phyloP scores from a whole-genome alignment of 2,797 vertebrate species.

The Pteropus rufus region DNA sequence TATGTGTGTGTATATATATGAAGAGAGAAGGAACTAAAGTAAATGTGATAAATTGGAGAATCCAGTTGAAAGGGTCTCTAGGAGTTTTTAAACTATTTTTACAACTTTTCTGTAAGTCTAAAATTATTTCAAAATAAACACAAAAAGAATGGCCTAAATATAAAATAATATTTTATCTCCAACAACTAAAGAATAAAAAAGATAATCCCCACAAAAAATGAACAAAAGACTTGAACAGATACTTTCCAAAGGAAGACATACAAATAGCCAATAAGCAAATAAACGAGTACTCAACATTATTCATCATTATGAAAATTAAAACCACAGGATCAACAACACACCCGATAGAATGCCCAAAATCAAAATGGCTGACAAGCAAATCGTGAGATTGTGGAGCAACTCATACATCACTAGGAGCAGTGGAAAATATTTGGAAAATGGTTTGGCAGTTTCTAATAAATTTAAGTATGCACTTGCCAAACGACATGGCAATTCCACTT shows the following conservation, averaged over 20 bases:
- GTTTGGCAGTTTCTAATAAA: not conserved
- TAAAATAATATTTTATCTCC: not conserved
- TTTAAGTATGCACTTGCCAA: not conserved
- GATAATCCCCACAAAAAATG: not conserved
- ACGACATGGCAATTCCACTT: not conserved
- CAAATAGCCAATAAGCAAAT: not conserved
- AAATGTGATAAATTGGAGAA: not conserved
- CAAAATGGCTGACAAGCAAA: not conserved
- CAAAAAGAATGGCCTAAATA: not conserved
- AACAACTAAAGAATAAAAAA: not conserved
- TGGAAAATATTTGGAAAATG: not conserved
- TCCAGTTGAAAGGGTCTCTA: not conserved
- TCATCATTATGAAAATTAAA: not conserved
- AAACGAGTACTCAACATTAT: not conserved
- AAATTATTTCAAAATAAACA: not conserved
- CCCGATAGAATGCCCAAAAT: not conserved
- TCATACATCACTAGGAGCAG: not conserved
- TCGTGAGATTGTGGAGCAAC: not conserved
- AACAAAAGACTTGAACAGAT: not conserved
- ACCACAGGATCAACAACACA: not conserved
- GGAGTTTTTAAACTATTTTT: not conserved
- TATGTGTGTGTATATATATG: not conserved
- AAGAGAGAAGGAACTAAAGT: not conserved
- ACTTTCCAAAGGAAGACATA: not conserved
- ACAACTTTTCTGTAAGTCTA: not conserved